These are phyloP conservation scores for Condylostylus longicornis DNA, from an alignment of 1,140 invertebrate species.

Conservation along the genomic window DNA sequence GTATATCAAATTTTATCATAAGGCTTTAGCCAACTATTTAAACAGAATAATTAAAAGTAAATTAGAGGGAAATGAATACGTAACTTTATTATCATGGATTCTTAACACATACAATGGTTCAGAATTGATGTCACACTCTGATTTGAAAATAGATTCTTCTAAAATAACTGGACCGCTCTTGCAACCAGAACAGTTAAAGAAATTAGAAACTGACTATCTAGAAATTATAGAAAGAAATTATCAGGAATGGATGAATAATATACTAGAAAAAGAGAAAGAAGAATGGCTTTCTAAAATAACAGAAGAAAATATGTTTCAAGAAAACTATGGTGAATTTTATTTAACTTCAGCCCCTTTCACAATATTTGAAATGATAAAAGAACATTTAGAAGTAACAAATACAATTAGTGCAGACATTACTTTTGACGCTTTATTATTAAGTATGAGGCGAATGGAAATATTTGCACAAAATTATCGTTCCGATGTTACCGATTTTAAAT, in stretches of 20 bases:
- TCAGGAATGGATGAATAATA: slow-evolving; percentile 91
- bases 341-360: slow-evolving; percentile 88
- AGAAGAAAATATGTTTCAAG: too few species aligned
- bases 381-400: slow-evolving; percentile 73
- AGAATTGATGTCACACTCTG: slow-evolving; percentile 76
- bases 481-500: slow-evolving; percentile 73
- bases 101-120: slow-evolving; percentile 69
- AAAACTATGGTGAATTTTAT: slow-evolving; percentile 66
- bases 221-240: slow-evolving; percentile 85
- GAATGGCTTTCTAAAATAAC: slow-evolving; percentile 62
- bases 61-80: slow-evolving; percentile 91
- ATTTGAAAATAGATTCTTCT: slow-evolving; percentile 62
- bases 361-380: slow-evolving; percentile 96
- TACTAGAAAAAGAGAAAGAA: slow-evolving; percentile 72
- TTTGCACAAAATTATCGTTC: slow-evolving; percentile 76
- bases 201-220: slow-evolving; percentile 66
- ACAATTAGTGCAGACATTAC: slow-evolving; percentile 67
- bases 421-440: slow-evolving; percentile 67
- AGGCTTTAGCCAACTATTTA: slow-evolving; percentile 69
- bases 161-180: slow-evolving; percentile 50
- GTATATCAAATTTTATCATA: slow-evolving; percentile 91
- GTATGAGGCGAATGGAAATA: slow-evolving; percentile 75
- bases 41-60: slow-evolving; percentile 74
- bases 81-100: slow-evolving; percentile 85
- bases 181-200: slow-evolving; percentile 53